Base-by-base conservation (phyloP, 2,888 invertebrate genomes). In the Tetramorium bicarinatum region DNA sequence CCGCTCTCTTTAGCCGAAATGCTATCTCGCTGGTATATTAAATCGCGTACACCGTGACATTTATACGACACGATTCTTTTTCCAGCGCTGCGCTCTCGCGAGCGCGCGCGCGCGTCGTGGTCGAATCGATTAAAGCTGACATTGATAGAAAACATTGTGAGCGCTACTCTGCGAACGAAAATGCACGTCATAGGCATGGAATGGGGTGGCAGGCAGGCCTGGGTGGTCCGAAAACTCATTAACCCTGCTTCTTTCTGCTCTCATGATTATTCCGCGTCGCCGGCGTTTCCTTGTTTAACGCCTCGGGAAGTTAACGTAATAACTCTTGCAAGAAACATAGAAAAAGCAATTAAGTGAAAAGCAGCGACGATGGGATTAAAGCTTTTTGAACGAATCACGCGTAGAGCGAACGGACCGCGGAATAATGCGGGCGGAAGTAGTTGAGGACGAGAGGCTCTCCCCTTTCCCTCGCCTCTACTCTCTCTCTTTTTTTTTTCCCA, bases 321-420 rank as follows among this genome's bases (percentile, higher is more conserved):
- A 59, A 59, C 38, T 59, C 21, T 21, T 7, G 47, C 71, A 47
- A 44, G 34, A 59, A 71, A 56, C 71, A 47, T 41, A 6, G 49
- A 61, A 72, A 44, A 79, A 82, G 64, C 62, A 64, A 82, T 82
- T 82, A 74, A 77, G 52, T 52, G 81, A 82, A 52, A 79, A 77
- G 76, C 41, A 77, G 76, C 29, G 76, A 21, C 62, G 44, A 82
- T 79, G 54, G 34, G 52, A 74, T 76, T 77, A 82, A 82, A 76
- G 52, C 62, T 77, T 77, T 67, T 81, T 59, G 79, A 71, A 79
- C 56, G 79, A 71, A 79, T 79, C 79, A 79, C 79, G 54, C 67
- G 59, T 79, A 41, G 29, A 34, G 29, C 67, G 54, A 67, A 56
- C 69, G 69, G 59, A 44, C 29, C 77, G 44, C 56, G 77, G 21